Conservation (phyloP, 2,113 vertebrate species). For the Bujurquina vittata region DNA sequence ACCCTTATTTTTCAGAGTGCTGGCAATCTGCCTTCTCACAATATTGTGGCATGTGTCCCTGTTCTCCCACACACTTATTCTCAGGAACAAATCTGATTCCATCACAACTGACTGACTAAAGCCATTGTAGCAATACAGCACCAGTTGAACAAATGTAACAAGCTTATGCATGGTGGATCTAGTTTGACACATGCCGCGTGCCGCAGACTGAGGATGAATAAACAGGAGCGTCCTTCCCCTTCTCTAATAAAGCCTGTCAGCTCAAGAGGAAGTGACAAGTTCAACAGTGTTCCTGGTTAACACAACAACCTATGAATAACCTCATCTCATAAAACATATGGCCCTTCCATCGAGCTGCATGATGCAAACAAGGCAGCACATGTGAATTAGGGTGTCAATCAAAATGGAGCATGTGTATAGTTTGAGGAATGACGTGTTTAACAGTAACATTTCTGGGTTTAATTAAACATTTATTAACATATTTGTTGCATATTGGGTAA, state of each 20-base stretch:
- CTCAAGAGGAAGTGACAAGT: slow-evolving; percentile 66
- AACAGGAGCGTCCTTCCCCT: slow-evolving; percentile 37
- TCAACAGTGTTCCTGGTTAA: slow-evolving; percentile 68
- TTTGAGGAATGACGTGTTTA: neutral
- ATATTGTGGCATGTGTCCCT: slow-evolving; percentile 59
- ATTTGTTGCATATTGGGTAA: neutral
- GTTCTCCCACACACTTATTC: slow-evolving; percentile 60
- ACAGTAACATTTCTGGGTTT: neutral
- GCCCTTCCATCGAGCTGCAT: slow-evolving; percentile 51
- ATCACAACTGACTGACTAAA: slow-evolving; percentile 67
- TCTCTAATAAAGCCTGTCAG: slow-evolving; percentile 66
- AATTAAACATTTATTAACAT: neutral
- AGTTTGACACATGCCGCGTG: slow-evolving; percentile 43
- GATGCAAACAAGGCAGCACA: slow-evolving; percentile 45
- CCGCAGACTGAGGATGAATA: slow-evolving; percentile 41
- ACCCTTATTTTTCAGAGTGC: slow-evolving; percentile 26
- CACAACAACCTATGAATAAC: slow-evolving; percentile 70
- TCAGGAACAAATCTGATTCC: slow-evolving; percentile 60
- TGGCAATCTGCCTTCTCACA: slow-evolving; percentile 62
- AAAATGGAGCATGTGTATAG: slow-evolving; percentile 4
- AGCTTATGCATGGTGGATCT: slow-evolving; percentile 60
- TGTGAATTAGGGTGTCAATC: slow-evolving; percentile 63
- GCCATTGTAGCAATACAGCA: slow-evolving; percentile 58
- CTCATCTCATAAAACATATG: slow-evolving; percentile 66
- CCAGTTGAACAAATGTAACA: slow-evolving; percentile 54